Percentiles rank a stretch among this genome's conserved stretches.
These are phyloP conservation scores for Castor canadensis DNA, from an alignment of 2,113 vertebrate species.

Conservation along the genomic window DNA sequence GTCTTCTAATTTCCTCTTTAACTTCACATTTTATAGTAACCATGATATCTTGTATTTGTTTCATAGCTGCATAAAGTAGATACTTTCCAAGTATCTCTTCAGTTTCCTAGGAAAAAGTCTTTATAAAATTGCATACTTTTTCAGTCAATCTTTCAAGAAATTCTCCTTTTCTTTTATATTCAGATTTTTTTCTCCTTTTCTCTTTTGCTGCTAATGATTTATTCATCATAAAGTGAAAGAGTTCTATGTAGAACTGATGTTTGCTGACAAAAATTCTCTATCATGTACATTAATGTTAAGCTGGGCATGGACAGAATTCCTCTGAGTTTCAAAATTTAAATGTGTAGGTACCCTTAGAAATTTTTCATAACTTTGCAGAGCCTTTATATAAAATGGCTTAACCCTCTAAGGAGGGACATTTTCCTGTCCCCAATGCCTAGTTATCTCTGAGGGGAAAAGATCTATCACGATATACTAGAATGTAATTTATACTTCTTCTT, in stretches of 20 bases:
- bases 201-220: background rate
- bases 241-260: background rate
- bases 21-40: background rate
- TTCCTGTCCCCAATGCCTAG: background rate
- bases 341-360: background rate
- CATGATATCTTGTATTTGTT: background rate
- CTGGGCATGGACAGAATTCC: background rate
- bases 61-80: background rate
- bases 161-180: background rate
- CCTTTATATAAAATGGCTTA: background rate
- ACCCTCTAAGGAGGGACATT: background rate
- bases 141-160: background rate
- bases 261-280: constrained; percentile 16
- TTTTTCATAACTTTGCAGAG: background rate
- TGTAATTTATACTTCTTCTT: background rate
- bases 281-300: background rate
- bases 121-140: background rate
- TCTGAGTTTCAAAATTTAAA: background rate
- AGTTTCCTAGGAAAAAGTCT: background rate
- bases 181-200: background rate
- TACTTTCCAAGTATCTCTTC: constrained; percentile 6
- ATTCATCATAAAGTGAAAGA: constrained; percentile 2
- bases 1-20: constrained; percentile 18
- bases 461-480: background rate
- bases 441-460: background rate